Percentiles rank a stretch among this genome's conserved stretches.
These are phyloP conservation scores for Ceratina calcarata DNA, from an alignment of 1,140 invertebrate genomes.

Conservation along the genomic window DNA sequence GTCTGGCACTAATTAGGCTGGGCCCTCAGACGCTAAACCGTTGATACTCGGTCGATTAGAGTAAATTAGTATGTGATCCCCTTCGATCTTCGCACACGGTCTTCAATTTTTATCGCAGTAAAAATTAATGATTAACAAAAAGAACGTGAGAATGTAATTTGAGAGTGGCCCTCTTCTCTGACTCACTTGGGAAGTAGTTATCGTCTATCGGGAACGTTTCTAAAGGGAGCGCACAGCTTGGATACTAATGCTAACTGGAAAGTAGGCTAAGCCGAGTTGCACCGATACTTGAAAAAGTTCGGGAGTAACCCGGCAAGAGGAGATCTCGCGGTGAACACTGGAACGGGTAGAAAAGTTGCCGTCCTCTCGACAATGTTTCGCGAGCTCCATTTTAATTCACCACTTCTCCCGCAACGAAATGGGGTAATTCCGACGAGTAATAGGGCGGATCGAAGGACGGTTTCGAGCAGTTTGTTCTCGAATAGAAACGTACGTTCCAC, in stretches of 20 bases:
- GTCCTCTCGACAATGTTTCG: not conserved
- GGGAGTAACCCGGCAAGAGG: not conserved
- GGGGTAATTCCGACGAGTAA: too few relatives aligned
- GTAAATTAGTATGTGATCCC: too few relatives aligned
- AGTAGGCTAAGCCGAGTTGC: conserved; percentile 27
- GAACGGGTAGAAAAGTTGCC: conserved; percentile 5
- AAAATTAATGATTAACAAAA: too few relatives aligned
- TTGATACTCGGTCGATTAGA: too few relatives aligned
- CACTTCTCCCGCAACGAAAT: not conserved
- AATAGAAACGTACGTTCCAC: not conserved
- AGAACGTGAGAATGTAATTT: too few relatives aligned
- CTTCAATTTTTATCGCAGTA: too few relatives aligned
- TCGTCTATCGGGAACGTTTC: not conserved
- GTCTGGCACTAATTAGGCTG: conserved; percentile 47
- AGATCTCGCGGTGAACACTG: not conserved
- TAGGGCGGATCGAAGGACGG: not conserved
- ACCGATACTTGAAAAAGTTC: conserved; percentile 2
- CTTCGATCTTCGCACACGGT: too few relatives aligned
- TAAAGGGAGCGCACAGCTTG: not conserved
- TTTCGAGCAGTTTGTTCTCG: not conserved
- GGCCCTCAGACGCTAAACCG: too few relatives aligned
- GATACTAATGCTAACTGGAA: not conserved
- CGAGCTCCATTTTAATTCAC: not conserved
- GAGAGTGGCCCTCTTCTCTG: not conserved
- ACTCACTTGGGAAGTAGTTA: conserved; percentile 22